Evolutionary conservation across 2,888 invertebrate genomes (phyloP).

Genomic region (Amphimallon solstitiale): DNA sequence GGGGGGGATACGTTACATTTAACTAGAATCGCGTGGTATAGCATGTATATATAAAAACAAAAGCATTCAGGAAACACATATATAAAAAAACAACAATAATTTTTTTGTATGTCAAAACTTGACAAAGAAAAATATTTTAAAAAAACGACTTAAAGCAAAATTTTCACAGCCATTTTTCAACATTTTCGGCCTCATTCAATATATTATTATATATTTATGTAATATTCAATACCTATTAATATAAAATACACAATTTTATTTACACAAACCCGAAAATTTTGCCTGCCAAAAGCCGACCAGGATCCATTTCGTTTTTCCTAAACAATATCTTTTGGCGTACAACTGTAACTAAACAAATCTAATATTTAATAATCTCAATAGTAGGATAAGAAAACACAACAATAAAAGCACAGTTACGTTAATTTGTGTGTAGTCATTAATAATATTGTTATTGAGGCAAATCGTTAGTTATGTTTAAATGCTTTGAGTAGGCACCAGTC

Average conservation of each 20-base stretch:
- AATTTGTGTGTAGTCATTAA: too few species aligned
- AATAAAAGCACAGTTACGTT: too few species aligned
- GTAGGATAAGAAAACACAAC: neutral
- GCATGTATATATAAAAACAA: neutral
- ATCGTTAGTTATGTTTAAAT: neutral
- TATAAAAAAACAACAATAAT: neutral
- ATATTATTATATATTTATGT: neutral
- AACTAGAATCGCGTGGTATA: too few species aligned
- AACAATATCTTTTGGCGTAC: slow-evolving; percentile 14
- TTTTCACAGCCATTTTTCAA: slow-evolving; percentile 10
- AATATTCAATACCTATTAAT: too few species aligned
- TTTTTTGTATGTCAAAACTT: neutral
- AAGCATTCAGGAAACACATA: slow-evolving; percentile 10
- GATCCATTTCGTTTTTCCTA: slow-evolving; percentile 13
- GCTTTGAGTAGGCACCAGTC: slow-evolving; percentile 3
- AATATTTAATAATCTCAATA: neutral
- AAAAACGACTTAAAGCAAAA: neutral
- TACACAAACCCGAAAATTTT: slow-evolving; percentile 35
- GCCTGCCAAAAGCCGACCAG: slow-evolving; percentile 8
- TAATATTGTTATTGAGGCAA: neutral
- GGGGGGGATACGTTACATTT: too few species aligned
- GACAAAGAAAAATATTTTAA: slow-evolving; percentile 1
- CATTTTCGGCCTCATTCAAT: neutral
- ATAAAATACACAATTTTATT: neutral
- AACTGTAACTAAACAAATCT: slow-evolving; percentile 17